Base-by-base conservation (phyloP, 1,140 invertebrate genomes). In the Drosophila ironensis region DNA sequence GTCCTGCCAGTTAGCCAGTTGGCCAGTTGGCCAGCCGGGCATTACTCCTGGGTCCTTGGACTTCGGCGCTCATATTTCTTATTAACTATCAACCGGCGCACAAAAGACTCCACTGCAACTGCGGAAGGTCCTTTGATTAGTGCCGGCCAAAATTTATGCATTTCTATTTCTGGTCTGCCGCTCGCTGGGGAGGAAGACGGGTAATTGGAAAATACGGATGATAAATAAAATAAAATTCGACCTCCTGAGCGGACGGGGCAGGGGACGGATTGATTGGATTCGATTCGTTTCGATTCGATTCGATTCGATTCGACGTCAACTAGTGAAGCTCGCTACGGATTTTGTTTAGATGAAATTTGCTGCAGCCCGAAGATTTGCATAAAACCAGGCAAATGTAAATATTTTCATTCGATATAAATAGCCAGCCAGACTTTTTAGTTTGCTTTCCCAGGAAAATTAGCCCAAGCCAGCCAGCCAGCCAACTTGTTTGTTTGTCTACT, bases 21-120 rank as follows among this genome's bases (percentile, higher is more conserved):
- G 35, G 6, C 14, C n/a, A n/a, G n/a, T n/a, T n/a, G 9, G 2
- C 14, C 14, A 42, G 2, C 4, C 11, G 19, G 33, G 7, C 6
- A 46, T n/a, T 17, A 35, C 37, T 60, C 42, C 54, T 33, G 11
- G 45, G 40, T 27, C 48, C 40, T 30, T 57, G 33, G 48, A 51
- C 33, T 41, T 46, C 17, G 63, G 17, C 44, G 12, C 33, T 46
- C 51, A 64, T 63, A 56, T 64, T 75, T 69, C 57, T 59, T 71
- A 54, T 59, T 70, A 75, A 70, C 64, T 69, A 75, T 68, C 69
- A 71, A 67, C 47, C 38, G 53, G 33, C 14, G 30, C 25, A 45
- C 46, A 66, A 67, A 57, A n/a, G n/a, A 44, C 2, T 33, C 30
- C n/a, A 33, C 11, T 33, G 14, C 28, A 11, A 20, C 2, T 11